Evolutionary conservation across 2,797 vertebrate species (phyloP).

Genomic region (Ptychobarbus kaznakovi): DNA sequence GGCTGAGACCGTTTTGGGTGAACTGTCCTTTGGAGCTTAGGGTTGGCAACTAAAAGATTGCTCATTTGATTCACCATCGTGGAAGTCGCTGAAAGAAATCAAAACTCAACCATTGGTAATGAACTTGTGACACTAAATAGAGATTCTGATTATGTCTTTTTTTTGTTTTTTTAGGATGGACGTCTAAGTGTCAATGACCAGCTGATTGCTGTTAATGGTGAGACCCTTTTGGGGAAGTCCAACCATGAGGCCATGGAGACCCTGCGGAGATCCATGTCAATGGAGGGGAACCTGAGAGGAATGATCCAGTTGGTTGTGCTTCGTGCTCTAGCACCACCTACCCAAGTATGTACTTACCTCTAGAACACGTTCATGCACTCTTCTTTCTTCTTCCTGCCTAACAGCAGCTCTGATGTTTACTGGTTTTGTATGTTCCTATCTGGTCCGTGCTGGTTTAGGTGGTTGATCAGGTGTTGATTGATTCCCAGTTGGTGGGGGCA

Average conservation of each 20-base stretch:
- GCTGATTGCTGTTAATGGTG: conserved; percentile 93
- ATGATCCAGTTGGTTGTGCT: conserved; percentile 93
- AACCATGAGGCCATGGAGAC: conserved; percentile 98
- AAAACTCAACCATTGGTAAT: neutral
- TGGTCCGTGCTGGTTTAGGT: neutral
- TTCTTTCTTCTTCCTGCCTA: neutral
- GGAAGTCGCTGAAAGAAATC: neutral
- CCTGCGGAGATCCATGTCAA: conserved; percentile 94
- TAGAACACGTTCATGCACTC: neutral
- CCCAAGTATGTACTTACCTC: conserved; percentile 45
- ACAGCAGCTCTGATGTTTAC: neutral
- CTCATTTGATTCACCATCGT: neutral
- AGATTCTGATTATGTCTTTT: neutral
- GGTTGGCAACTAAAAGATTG: neutral
- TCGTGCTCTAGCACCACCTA: conserved; percentile 68
- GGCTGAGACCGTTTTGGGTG: neutral
- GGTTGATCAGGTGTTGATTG: neutral
- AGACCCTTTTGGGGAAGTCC: conserved; percentile 88
- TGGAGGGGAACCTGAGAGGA: conserved; percentile 92
- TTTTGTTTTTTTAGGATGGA: conserved; percentile 83
- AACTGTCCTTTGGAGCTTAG: neutral
- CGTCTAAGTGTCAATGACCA: conserved; percentile 91
- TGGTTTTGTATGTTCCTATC: neutral
- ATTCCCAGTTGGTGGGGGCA: neutral
- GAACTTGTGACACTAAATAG: neutral